Evolutionary conservation across 1,140 invertebrate genomes (phyloP).

Genomic region (Caerostris extrusa): DNA sequence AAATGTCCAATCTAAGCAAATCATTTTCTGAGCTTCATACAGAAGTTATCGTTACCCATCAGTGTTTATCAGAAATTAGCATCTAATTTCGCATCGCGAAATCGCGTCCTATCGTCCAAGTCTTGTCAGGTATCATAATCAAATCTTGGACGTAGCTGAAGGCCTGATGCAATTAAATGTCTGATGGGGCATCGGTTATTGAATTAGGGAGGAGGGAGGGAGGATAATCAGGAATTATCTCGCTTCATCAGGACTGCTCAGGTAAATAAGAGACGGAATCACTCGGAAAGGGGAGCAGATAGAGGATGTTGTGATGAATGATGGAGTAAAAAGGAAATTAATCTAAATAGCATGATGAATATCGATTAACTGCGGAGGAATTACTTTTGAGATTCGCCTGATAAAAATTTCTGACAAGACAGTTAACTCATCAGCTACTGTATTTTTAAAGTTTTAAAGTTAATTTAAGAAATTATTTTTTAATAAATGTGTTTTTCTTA

Average conservation of each 20-base stretch:
- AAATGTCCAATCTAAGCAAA: too few relatives aligned
- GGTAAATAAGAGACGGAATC: slow-evolving; percentile 23
- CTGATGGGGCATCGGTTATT: slow-evolving; percentile 1
- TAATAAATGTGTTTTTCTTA: too few relatives aligned
- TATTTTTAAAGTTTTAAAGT: too few relatives aligned
- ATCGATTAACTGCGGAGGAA: too few relatives aligned
- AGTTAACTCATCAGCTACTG: too few relatives aligned
- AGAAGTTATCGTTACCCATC: not conserved
- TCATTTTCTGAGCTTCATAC: not conserved
- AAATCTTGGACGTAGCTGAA: not conserved
- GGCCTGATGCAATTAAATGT: not conserved
- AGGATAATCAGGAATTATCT: not conserved
- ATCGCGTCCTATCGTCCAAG: not conserved
- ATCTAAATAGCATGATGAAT: not conserved
- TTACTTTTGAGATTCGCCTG: too few relatives aligned
- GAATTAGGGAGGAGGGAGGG: not conserved
- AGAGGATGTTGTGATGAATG: not conserved
- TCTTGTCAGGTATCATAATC: slow-evolving; percentile 9
- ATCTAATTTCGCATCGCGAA: not conserved
- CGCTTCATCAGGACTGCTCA: not conserved
- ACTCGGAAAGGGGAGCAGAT: not conserved
- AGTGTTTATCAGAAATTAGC: not conserved
- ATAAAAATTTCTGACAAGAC: too few relatives aligned
- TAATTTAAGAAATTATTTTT: too few relatives aligned
- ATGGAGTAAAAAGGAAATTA: not conserved